Base-by-base conservation (phyloP, 2,888 invertebrate species). In the Hesperia comma region DNA sequence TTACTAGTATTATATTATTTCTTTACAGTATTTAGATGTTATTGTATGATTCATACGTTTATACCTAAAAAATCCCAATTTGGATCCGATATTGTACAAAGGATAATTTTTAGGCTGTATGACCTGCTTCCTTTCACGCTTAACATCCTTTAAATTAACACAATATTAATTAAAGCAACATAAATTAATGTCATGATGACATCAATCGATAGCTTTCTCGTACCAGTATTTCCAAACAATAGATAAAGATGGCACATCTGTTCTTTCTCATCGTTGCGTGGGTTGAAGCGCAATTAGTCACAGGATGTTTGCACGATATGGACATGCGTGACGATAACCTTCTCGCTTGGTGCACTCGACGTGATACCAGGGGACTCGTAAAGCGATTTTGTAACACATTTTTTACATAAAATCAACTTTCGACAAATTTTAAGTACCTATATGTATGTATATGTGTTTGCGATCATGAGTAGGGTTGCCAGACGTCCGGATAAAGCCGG, bases 281-380 rank as follows among this genome's bases (percentile, higher is more conserved):
- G 72, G 72, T 68, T 70, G 61, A 74, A 72, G 76, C 70, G 74
- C 80, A 83, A 87, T 87, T 86, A 86, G 84, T 83, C 79, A 78
- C 81, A 81, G 86, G 86, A 86, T 87, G 86, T 88, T 88, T 87
- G 81, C 54, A 54, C n/a, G 54, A 54, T 33, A 33, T 32, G 4
- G 19, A 64, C 64, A 60, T 64, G 64, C 64, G 53, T 64, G 64
- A 54, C 53, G 53, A 58, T 58, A 64, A 53, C 49, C 46, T 56
- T 37, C 5, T 7, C 37, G 43, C 32, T 33, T 26, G 49, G 37
- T 63, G 63, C 56, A 63, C 55, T 51, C 40, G 40, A 41, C 21
- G 37, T 37, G 21, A 8, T 54, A 54, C 33, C 33, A 33, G n/a
- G 6, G 37, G 6, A 10, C 26, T 7, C 10, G 10, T 10, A 10